Conservation (phyloP, 2,113 vertebrate genomes). For the Campylorhamphus procurvoides region DNA sequence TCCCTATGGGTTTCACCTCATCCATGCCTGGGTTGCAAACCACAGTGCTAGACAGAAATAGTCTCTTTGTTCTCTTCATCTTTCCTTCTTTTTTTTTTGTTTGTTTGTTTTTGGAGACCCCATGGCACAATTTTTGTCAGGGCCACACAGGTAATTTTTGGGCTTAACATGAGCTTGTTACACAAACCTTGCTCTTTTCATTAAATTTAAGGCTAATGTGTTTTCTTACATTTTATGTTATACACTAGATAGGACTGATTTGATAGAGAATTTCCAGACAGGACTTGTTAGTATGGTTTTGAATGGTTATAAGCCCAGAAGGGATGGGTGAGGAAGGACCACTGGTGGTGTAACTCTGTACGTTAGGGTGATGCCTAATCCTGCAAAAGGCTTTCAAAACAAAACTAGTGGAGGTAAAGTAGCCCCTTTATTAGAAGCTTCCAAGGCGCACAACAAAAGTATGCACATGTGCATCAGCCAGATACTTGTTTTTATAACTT, state of each 20-base stretch:
- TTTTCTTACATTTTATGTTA: background rate
- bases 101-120: background rate
- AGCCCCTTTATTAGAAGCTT: too few species aligned
- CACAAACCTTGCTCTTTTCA: background rate
- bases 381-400: too few species aligned
- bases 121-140: background rate
- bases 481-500: too few species aligned
- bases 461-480: too few species aligned
- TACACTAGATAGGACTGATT: background rate
- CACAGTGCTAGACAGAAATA: background rate
- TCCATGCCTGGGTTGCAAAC: background rate
- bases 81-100: background rate
- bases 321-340: background rate
- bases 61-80: background rate
- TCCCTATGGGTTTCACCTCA: fast-evolving
- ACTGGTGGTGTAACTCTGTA: background rate
- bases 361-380: too few species aligned
- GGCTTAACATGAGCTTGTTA: background rate
- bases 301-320: background rate
- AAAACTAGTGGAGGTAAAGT: too few species aligned
- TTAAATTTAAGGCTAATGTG: background rate
- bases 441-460: too few species aligned
- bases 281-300: background rate
- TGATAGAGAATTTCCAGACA: background rate
- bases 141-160: background rate